phyloP scores from a whole-genome alignment of 2,113 vertebrate species.

The Perca fluviatilis region DNA sequence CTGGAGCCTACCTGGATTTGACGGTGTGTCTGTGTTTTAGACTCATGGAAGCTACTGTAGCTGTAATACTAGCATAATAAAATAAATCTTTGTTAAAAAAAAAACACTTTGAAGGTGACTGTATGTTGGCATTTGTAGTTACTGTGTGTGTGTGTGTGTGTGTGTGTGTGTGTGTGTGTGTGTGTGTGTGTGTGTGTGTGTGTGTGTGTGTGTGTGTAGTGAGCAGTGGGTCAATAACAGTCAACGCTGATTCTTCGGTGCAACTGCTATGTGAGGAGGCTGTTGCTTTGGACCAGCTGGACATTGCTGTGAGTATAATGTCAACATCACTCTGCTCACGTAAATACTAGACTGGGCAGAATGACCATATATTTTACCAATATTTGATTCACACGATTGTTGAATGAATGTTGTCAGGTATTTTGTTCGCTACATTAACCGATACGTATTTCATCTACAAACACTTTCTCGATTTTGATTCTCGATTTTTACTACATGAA shows the following conservation, averaged over 20 bases:
- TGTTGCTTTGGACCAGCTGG: constrained; percentile 90
- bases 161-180: constrained; percentile 1
- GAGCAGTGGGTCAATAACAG: constrained; percentile 93
- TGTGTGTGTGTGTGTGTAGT: constrained; percentile 78
- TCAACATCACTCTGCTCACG: background rate
- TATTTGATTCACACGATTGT: background rate
- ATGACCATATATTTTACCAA: too few relatives aligned
- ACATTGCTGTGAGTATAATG: constrained; percentile 88
- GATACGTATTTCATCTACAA: background rate
- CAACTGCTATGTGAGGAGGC: constrained; percentile 94
- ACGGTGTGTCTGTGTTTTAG: background rate
- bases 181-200: constrained; percentile 1
- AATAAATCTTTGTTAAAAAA: background rate
- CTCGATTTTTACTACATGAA: background rate
- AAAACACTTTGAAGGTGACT: background rate
- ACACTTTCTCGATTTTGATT: background rate
- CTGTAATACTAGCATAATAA: background rate
- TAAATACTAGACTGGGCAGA: background rate
- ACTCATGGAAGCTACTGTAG: background rate
- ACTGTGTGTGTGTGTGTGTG: background rate
- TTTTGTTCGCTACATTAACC: background rate
- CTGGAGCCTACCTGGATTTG: background rate
- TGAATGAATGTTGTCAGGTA: background rate
- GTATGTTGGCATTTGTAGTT: constrained; percentile 7
- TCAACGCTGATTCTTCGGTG: constrained; percentile 93